Conservation (phyloP, 1,140 invertebrate genomes). For the Rhyacophila brunnea region DNA sequence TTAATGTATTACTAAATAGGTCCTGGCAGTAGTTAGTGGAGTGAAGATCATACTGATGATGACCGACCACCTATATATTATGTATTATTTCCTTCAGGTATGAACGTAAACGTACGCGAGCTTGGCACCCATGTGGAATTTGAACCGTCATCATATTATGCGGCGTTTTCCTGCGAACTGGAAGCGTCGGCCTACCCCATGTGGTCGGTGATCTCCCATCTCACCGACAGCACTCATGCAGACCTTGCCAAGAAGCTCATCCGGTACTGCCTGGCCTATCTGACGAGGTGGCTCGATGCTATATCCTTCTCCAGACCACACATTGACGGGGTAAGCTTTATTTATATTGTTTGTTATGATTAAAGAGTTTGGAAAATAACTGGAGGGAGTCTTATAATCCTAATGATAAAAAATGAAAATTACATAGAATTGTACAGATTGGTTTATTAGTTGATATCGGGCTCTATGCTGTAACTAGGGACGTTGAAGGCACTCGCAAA, state of each 20-base stretch:
- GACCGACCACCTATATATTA: too few relatives aligned
- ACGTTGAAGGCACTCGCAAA: too few relatives aligned
- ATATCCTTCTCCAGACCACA: constrained; percentile 71
- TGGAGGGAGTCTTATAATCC: too few relatives aligned
- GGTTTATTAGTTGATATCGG: too few relatives aligned
- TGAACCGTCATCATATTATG: constrained; percentile 95
- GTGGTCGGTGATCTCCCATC: constrained; percentile 92
- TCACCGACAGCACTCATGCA: constrained; percentile 70
- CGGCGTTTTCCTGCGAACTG: constrained; percentile 93
- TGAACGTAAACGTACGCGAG: constrained; percentile 94
- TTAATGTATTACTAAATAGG: too few relatives aligned
- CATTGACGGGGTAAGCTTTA: constrained; percentile 54
- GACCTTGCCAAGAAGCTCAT: constrained; percentile 73
- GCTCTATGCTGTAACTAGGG: too few relatives aligned
- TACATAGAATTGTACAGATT: too few relatives aligned
- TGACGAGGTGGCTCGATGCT: constrained; percentile 85
- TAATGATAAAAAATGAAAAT: too few relatives aligned
- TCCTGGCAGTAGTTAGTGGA: too few relatives aligned
- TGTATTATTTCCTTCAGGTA: constrained; percentile 60
- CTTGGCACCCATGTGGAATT: constrained; percentile 91
- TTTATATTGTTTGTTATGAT: too few relatives aligned
- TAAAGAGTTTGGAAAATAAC: too few relatives aligned
- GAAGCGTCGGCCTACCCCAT: constrained; percentile 95
- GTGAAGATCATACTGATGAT: too few relatives aligned
- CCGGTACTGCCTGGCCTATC: constrained; percentile 68